Conservation (phyloP, 2,797 vertebrate genomes). For the Sebastolobus altivelis region DNA sequence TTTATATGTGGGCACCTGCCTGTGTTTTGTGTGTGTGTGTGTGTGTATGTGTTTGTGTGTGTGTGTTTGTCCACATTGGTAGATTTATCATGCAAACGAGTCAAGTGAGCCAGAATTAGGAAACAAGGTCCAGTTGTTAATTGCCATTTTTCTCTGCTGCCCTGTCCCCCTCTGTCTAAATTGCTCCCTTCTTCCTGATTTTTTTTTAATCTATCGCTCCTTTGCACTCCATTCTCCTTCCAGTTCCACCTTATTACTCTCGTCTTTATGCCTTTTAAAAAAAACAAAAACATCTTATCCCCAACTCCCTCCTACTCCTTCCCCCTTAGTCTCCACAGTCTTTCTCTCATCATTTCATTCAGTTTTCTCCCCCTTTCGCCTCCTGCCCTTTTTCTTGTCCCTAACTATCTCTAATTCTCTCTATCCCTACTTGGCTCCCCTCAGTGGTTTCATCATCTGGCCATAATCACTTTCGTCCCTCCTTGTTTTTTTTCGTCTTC, state of each 20-base stretch:
- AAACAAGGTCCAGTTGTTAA: constrained; percentile 57
- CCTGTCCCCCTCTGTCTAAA: constrained; percentile 32
- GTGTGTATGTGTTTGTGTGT: constrained; percentile 7
- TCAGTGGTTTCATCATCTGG: constrained; percentile 48
- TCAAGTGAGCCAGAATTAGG: constrained; percentile 47
- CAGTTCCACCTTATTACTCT: not conserved
- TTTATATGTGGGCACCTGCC: constrained; percentile 27
- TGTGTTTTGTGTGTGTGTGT: constrained; percentile 26
- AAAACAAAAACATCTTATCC: not conserved
- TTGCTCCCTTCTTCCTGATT: constrained; percentile 7
- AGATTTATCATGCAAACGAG: constrained; percentile 37
- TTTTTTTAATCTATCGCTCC: not conserved
- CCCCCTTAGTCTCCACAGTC: not conserved
- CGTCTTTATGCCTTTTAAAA: not conserved
- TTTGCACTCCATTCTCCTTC: constrained; percentile 19
- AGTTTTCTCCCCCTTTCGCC: not conserved
- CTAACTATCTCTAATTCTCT: constrained; percentile 45
- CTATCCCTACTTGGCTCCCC: constrained; percentile 31
- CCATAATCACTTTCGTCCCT: constrained; percentile 30
- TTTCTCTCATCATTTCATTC: constrained; percentile 31
- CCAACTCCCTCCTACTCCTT: not conserved
- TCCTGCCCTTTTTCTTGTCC: constrained; percentile 11
- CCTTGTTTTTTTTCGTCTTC: constrained; percentile 10
- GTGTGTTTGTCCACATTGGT: constrained; percentile 11
- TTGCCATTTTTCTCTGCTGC: constrained; percentile 48